These are phyloP conservation scores for Drosophila recens DNA, from an alignment of 2,888 invertebrate genomes.

Conservation along the genomic window DNA sequence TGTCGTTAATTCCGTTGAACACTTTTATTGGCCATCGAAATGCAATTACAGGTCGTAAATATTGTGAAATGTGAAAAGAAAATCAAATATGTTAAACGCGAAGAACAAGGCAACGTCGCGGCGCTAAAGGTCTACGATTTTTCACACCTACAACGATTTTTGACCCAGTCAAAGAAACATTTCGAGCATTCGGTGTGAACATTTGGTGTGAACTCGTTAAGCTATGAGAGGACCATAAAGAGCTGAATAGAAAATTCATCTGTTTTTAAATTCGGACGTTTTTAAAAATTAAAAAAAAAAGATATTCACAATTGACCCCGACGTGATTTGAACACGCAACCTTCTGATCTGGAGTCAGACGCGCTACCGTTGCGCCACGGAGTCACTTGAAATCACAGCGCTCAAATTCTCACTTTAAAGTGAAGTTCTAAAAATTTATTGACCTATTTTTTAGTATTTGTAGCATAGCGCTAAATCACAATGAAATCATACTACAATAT, in stretches of 20 bases:
- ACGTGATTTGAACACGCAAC: slow-evolving; percentile 79
- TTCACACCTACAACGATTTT: slow-evolving; percentile 51
- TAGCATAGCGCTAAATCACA: not conserved
- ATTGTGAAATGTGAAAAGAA: slow-evolving; percentile 35
- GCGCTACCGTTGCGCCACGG: slow-evolving; percentile 77
- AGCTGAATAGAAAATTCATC: not conserved
- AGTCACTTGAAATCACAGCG: slow-evolving; percentile 25
- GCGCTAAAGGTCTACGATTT: slow-evolving; percentile 72
- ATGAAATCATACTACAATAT: not conserved
- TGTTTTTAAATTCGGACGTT: not conserved
- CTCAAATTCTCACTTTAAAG: slow-evolving; percentile 19
- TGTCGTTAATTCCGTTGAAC: slow-evolving; percentile 71
- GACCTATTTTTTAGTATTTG: not conserved
- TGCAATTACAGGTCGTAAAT: slow-evolving; percentile 74
- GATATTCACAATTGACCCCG: slow-evolving; percentile 55
- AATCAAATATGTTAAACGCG: slow-evolving; percentile 5
- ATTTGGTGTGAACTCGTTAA: slow-evolving; percentile 68
- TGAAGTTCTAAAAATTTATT: not conserved
- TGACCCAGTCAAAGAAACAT: slow-evolving; percentile 24
- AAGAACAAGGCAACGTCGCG: slow-evolving; percentile 31
- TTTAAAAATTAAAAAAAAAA: slow-evolving; percentile 2
- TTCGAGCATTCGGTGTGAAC: slow-evolving; percentile 53
- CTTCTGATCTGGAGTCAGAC: slow-evolving; percentile 78
- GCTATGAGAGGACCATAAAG: not conserved
- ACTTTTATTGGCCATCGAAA: slow-evolving; percentile 75